These are phyloP conservation scores for Epicauta chinensis DNA, from an alignment of 1,140 invertebrate species.

Conservation along the genomic window DNA sequence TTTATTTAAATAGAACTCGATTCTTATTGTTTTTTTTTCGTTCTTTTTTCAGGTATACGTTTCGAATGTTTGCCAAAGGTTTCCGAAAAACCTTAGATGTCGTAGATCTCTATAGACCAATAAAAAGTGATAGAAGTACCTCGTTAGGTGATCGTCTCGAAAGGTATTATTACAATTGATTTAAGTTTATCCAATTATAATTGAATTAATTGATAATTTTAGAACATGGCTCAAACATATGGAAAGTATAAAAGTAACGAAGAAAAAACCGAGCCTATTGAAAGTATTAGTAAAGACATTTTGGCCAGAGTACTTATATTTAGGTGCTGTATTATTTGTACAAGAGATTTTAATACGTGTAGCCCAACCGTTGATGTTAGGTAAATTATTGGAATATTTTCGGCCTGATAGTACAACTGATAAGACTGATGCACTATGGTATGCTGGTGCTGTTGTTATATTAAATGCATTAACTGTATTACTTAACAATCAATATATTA, in stretches of 20 bases:
- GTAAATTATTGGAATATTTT: constrained; percentile 50
- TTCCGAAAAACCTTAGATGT: constrained; percentile 48
- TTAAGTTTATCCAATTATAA: too few relatives aligned
- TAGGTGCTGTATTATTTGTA: constrained; percentile 34
- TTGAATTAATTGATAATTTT: too few relatives aligned
- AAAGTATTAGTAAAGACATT: constrained; percentile 43
- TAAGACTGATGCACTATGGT: constrained; percentile 48
- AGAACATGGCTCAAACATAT: constrained; percentile 43
- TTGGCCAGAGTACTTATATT: constrained; percentile 39
- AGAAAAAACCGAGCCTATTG: constrained; percentile 38
- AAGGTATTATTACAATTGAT: constrained; percentile 38
- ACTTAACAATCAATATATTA: constrained; percentile 54
- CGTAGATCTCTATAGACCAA: constrained; percentile 51
- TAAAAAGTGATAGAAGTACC: constrained; percentile 48
- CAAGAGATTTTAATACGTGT: constrained; percentile 36
- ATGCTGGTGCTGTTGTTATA: constrained; percentile 53
- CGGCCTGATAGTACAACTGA: constrained; percentile 36
- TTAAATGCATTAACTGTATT: constrained; percentile 48
- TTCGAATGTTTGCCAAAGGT: constrained; percentile 50
- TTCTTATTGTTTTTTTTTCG: not conserved
- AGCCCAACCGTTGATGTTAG: constrained; percentile 48
- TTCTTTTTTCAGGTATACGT: constrained; percentile 50
- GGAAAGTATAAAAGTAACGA: constrained; percentile 29
- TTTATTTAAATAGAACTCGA: too few relatives aligned
- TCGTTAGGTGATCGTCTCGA: constrained; percentile 47